Conservation (phyloP, 2,797 vertebrate species). For the Pangasius macronema region DNA sequence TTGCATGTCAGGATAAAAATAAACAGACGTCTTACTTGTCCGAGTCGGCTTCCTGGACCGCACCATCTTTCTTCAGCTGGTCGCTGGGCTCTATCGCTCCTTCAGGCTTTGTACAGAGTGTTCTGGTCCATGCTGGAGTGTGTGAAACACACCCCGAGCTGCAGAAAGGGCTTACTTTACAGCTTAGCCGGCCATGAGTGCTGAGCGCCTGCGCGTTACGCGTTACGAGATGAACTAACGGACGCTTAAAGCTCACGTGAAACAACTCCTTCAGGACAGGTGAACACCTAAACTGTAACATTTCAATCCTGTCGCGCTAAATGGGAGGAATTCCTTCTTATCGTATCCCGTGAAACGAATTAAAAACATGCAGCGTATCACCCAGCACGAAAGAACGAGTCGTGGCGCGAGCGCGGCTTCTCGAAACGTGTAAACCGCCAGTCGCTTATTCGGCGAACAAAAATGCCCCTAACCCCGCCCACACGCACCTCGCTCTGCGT, state of each 20-base stretch:
- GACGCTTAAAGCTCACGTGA: slow-evolving; percentile 70
- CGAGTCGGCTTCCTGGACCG: slow-evolving; percentile 43
- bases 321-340: slow-evolving; percentile 47
- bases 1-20: too few species aligned
- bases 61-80: slow-evolving; percentile 66
- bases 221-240: slow-evolving; percentile 54
- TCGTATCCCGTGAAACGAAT: too few species aligned
- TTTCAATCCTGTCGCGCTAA: slow-evolving; percentile 73
- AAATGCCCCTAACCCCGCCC: slow-evolving; percentile 19
- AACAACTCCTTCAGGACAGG: slow-evolving; percentile 80
- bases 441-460: neutral
- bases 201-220: slow-evolving; percentile 60
- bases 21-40: slow-evolving; percentile 67
- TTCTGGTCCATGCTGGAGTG: slow-evolving; percentile 52
- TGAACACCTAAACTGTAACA: slow-evolving; percentile 86
- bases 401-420: neutral
- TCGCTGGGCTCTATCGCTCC: slow-evolving; percentile 64
- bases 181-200: slow-evolving; percentile 48
- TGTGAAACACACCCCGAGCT: slow-evolving; percentile 46
- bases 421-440: neutral
- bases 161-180: slow-evolving; percentile 56
- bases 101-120: slow-evolving; percentile 72
- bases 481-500: neutral
- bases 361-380: too few species aligned
- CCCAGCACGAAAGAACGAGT: too few species aligned